phyloP scores from a whole-genome alignment of 2,888 invertebrate species.

The Nebria salina region DNA sequence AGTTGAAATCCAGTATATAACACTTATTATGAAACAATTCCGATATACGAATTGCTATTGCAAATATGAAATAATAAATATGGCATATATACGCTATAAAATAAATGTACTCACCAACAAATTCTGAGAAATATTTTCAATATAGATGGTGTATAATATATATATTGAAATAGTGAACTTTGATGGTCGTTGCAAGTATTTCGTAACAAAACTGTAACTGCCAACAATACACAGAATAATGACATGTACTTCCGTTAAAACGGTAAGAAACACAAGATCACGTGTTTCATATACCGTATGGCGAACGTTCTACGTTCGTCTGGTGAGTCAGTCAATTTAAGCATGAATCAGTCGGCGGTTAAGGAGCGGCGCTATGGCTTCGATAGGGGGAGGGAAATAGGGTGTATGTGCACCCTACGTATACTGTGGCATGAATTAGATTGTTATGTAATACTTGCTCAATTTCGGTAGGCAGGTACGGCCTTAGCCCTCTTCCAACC shows the following conservation, averaged over 20 bases:
- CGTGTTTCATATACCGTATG: not conserved
- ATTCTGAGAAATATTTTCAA: too few species aligned
- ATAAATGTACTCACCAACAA: too few species aligned
- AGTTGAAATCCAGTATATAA: too few species aligned
- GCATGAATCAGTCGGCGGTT: slow-evolving; percentile 40
- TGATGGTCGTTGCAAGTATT: not conserved
- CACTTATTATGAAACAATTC: too few species aligned
- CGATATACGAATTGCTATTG: too few species aligned
- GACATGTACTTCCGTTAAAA: not conserved
- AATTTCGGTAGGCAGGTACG: not conserved
- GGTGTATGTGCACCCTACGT: not conserved
- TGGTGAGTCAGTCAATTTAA: slow-evolving; percentile 59
- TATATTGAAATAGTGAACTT: too few species aligned
- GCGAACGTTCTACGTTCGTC: slow-evolving; percentile 57
- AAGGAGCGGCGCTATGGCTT: not conserved
- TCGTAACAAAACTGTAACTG: not conserved
- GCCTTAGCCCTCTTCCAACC: too few species aligned
- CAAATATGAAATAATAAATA: too few species aligned
- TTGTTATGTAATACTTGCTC: not conserved
- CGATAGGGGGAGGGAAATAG: not conserved
- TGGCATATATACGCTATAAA: too few species aligned
- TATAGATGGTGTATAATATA: too few species aligned
- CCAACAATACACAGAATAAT: not conserved
- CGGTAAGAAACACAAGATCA: not conserved
- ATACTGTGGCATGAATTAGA: not conserved